A percentile compares a stretch with the other conserved stretches of the same genome.
Evolutionary conservation across 2,797 vertebrate genomes (phyloP).

Genomic region (Lutjanus campechanus): DNA sequence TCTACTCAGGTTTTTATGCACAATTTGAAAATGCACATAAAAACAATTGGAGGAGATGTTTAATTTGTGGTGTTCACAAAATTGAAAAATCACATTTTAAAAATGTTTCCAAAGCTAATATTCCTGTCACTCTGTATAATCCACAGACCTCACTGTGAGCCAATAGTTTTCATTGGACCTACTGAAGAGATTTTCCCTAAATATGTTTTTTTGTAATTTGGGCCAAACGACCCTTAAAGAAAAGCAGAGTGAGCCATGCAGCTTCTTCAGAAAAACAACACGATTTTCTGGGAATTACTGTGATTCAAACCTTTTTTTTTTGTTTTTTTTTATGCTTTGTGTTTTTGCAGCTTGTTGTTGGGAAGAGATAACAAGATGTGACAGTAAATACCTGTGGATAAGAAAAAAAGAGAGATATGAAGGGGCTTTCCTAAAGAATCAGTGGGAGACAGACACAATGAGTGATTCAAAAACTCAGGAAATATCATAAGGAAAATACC

Average conservation of each 20-base stretch:
- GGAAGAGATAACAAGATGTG: constrained; percentile 8
- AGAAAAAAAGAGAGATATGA: constrained; percentile 17
- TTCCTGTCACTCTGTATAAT: neutral
- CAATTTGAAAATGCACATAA: too few relatives aligned
- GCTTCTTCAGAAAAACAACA: constrained; percentile 9
- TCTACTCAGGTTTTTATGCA: too few relatives aligned
- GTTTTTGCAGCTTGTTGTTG: constrained; percentile 23
- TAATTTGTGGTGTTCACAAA: neutral
- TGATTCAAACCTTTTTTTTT: neutral
- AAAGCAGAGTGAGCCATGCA: neutral
- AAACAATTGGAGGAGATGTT: neutral
- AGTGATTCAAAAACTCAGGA: constrained; percentile 60
- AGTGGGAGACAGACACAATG: constrained; percentile 42
- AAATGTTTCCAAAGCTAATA: neutral
- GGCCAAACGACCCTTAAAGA: neutral
- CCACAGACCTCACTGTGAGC: neutral
- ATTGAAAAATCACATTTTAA: neutral
- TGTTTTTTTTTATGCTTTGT: neutral
- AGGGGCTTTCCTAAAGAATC: constrained; percentile 14
- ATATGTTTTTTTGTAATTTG: neutral
- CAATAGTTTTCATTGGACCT: neutral
- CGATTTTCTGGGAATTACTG: constrained; percentile 30
- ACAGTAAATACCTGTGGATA: constrained; percentile 41
- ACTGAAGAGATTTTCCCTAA: neutral
- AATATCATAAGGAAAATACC: constrained; percentile 72